Evolutionary conservation across 2,888 invertebrate genomes (phyloP), one percentile per base, ranked within the genome.

Genomic region (Noctua janthe): DNA sequence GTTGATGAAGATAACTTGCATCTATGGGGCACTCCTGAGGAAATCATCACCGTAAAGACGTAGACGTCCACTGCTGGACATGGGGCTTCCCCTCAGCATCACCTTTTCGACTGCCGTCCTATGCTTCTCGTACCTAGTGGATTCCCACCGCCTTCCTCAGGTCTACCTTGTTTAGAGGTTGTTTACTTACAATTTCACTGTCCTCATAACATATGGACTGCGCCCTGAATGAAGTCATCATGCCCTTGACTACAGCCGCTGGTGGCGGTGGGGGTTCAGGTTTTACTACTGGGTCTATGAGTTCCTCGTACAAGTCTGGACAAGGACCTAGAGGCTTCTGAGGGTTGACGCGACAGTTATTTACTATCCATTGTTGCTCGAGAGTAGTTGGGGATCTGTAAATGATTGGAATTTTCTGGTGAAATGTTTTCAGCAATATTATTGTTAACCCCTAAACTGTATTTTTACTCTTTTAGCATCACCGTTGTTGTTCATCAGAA

Each of bases 351-450:
- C 98, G 97, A 91, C 98, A 98, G 88, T 98, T 97, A 13, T 96
- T 95, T 54, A 97, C 89, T 82, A 98, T 98, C 98, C 98, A 98
- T 80, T 96, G 94, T 87, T 97, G 97, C 89, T 98, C 98, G 11
- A 92, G 93, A 17, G 94, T 91, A 71, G 94, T 95, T 39, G 97
- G 97, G 62, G 97, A 95, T 80, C 97, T 97, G 90, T 39, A 47
- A 72, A 72, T 15, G 4, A 39, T 62, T 35, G 1, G 13, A 47
- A 39, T 29, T 17, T 7, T 35, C 2, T 23, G 15, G n/a, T n/a
- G 15, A 17, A 47, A 15, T 69, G n/a, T 47, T 47, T n/a, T 47
- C 4, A 39, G n/a, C 8, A 47, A 43, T 4, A 47, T n/a, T 17
- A n/a, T 66, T 66, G 35, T 66, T 66, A 64, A 64, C 2, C 4